Base-by-base conservation (phyloP, 2,113 vertebrate species). In the Saguinus midas region DNA sequence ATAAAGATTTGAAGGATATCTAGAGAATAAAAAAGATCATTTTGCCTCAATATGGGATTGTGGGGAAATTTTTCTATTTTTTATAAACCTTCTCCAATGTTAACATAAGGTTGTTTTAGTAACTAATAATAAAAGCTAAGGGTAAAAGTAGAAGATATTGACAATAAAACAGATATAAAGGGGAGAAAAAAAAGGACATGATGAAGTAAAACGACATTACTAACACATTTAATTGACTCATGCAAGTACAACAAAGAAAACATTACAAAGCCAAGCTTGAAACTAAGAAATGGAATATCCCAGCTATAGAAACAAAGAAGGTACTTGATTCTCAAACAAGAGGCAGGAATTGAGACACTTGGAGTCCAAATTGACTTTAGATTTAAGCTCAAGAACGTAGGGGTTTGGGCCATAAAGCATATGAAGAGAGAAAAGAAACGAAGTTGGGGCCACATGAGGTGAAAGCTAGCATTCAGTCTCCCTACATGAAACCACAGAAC, bases 51-150 rank as follows among this genome's bases (percentile, higher is more conserved):
- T 68, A n/a, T 9, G 16, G 27, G 14, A 48, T 91, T 68, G 61
- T 86, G 29, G 8, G 2, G 25, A 92, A 78, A n/a, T 37, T 61
- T 66, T 84, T 58, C 57, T 84, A 40, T 27, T 91, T 55, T 68
- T 93, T 37, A 61, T 73, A 90, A 87, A 70, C 12, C n/a, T 43
- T 48, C 35, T 90, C 40, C 40, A 93, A 78, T 43, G 12, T 57
- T 73, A 84, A 5, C 14, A 85, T 85, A 86, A 91, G 48, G 11
- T 52, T 83, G n/a, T 89, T 88, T 96, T 81, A 16, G 20, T 50
- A 88, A 94, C 35, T 86, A 94, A 81, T 40, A 50, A 64, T 25
- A 92, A 94, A 84, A 88, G 5, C n/a, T 81, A 86, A 89, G 58
- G 25, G 75, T 25, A 96, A 91, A 91, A 91, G 37, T 20, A 75